phyloP scores from a whole-genome alignment of 2,113 vertebrate genomes.

The Rhea pennata region DNA sequence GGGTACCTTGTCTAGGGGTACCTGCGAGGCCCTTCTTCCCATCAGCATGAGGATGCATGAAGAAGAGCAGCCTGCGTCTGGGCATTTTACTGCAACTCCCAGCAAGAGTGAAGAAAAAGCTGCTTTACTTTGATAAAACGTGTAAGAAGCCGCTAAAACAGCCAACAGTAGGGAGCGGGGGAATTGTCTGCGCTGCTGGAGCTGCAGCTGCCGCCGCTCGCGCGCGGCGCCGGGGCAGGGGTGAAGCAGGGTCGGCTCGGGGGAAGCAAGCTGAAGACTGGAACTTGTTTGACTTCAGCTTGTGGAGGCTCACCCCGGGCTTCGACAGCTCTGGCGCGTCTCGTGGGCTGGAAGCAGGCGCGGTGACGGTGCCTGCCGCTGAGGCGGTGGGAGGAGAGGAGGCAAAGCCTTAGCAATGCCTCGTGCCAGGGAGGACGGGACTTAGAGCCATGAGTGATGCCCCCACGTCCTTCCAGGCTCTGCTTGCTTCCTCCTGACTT shows the following conservation, averaged over 20 bases:
- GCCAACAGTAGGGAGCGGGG: neutral
- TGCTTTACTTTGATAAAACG: neutral
- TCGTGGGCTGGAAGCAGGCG: neutral
- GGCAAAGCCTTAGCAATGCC: too few species aligned
- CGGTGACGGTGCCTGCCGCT: fast-evolving
- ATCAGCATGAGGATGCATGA: neutral
- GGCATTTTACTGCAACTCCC: neutral
- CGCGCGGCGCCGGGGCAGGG: fast-evolving
- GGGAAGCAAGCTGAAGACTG: neutral
- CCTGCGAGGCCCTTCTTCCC: neutral
- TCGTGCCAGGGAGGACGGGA: too few species aligned
- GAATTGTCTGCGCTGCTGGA: neutral
- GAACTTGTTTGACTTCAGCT: neutral
- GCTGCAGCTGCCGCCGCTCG: neutral
- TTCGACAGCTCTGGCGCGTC: neutral
- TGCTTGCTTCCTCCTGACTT: too few species aligned
- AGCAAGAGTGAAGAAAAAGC: neutral
- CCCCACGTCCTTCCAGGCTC: too few species aligned
- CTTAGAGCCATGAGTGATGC: neutral
- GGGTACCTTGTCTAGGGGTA: neutral
- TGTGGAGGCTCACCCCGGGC: fast-evolving
- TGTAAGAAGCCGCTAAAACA: neutral
- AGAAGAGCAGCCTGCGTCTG: neutral
- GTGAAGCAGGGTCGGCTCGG: neutral
- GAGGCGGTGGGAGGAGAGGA: neutral